Evolutionary conservation across 2,113 vertebrate species (phyloP).

Genomic region (Hiodon tergisus): DNA sequence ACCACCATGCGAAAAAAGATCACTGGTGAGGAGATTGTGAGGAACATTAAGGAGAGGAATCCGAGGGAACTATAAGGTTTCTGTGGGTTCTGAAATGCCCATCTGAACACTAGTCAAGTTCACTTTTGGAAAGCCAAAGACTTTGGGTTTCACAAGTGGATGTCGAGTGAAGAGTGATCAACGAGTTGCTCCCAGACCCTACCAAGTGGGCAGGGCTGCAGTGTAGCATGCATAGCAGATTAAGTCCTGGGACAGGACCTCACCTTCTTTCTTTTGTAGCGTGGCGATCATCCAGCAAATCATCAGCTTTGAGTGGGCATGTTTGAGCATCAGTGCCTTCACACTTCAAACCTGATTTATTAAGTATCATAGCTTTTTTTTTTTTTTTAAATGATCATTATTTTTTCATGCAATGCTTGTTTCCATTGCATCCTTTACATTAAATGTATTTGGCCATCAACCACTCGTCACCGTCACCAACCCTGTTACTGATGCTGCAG

Average conservation of each 20-base stretch:
- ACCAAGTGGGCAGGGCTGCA: conserved; percentile 54
- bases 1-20: no score
- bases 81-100: no score
- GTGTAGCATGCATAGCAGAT: conserved; percentile 70
- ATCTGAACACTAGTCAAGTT: no score
- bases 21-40: no score
- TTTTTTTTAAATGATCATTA: no score
- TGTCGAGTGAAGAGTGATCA: conserved; percentile 9
- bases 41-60: no score
- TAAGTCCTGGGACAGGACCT: conserved; percentile 63
- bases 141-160: not conserved
- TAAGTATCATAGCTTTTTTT: conserved; percentile 1
- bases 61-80: no score
- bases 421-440: conserved; percentile 41
- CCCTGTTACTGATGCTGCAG: no score
- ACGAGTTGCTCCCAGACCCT: conserved; percentile 25
- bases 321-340: conserved; percentile 58
- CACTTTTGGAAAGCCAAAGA: conserved; percentile 8
- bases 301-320: conserved; percentile 67
- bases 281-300: conserved; percentile 81
- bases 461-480: no score
- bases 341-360: conserved; percentile 55
- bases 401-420: conserved; percentile 13
- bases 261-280: conserved; percentile 71
- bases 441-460: no score